Base-by-base conservation (phyloP, 2,888 invertebrate species). In the Neoascia interrupta region DNA sequence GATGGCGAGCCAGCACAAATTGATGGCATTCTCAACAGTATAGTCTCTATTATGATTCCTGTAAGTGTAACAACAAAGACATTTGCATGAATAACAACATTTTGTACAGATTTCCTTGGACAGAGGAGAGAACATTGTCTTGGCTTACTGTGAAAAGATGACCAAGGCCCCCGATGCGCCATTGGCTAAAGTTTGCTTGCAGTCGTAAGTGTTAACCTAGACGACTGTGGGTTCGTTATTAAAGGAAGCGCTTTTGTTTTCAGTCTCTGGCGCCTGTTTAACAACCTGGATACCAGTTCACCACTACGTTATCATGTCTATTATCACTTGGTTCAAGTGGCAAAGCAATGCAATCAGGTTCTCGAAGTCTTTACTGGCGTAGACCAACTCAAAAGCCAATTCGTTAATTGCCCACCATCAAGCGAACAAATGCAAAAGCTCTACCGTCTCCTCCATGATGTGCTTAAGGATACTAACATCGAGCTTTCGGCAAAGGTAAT, bases 401-500 rank as follows among this genome's bases (percentile, higher is more conserved):
- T 96, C 87, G 91, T 92, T 0, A 91, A 92, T 60, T 94, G 94
- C 84, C 94, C 94, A 13, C 95, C 96, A 3, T 93, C 95, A 1
- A 94, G 94, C 85, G 96, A 96, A 88, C 96, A 96, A 88, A 93
- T 96, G 92, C 98, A 98, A 87, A 96, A 96, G 85, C 90, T 98
- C 1, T 94, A 97, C 84, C 92, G 98, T 83, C 90, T 96, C 15
- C 89, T 98, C 56, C 97, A 98, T 87, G 95, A 96, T 89, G 96
- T 96, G 21, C 90, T 96, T 36, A 94, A 94, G 85, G 95, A 95
- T 86, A 95, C 96, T 84, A 95, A 96, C 86, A 82, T 97, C 88
- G 97, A 97, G 86, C 91, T 95, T 84, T 97, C 97, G 18, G 95
- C 97, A 13, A 96, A 97, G 88, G 97, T 98, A 2, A 99, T 99